Percentiles rank a stretch among this genome's conserved stretches.
These are phyloP conservation scores for Falco rusticolus DNA, from an alignment of 2,797 vertebrate genomes.

Conservation along the genomic window DNA sequence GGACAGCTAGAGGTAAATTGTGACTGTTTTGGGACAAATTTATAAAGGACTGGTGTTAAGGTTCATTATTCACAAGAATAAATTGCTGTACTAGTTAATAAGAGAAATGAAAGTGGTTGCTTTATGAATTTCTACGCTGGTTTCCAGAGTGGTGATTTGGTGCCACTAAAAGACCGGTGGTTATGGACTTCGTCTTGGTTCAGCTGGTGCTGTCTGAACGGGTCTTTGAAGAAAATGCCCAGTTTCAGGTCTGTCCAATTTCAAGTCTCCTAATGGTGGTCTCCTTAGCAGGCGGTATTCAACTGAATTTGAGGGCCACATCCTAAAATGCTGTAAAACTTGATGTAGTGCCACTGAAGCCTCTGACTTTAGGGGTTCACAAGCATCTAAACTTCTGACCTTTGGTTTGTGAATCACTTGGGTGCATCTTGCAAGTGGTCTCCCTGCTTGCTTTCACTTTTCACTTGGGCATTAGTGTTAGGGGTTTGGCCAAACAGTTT, in stretches of 20 bases:
- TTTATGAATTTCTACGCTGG: not conserved
- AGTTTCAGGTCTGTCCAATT: not conserved
- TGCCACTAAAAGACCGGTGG: not conserved
- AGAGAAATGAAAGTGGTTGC: not conserved
- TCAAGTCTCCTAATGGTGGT: not conserved
- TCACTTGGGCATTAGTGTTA: not conserved
- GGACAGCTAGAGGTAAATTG: not conserved
- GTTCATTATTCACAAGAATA: constrained; percentile 32
- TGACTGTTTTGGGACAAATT: not conserved
- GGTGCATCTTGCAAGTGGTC: not conserved
- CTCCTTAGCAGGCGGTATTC: not conserved
- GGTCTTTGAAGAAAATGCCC: not conserved
- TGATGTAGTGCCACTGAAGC: not conserved
- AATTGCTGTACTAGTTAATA: not conserved
- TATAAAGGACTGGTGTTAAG: not conserved
- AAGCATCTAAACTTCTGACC: constrained; percentile 6
- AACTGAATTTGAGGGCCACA: not conserved
- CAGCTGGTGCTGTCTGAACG: not conserved
- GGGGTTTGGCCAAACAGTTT: not conserved
- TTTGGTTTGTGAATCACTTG: constrained; percentile 27
- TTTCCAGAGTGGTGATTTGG: not conserved
- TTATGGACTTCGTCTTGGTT: not conserved
- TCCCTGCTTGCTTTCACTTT: not conserved
- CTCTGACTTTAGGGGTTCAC: not conserved
- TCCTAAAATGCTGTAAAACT: not conserved